These are phyloP conservation scores for Andrena praecox DNA, from an alignment of 2,888 invertebrate genomes.

Conservation along the genomic window DNA sequence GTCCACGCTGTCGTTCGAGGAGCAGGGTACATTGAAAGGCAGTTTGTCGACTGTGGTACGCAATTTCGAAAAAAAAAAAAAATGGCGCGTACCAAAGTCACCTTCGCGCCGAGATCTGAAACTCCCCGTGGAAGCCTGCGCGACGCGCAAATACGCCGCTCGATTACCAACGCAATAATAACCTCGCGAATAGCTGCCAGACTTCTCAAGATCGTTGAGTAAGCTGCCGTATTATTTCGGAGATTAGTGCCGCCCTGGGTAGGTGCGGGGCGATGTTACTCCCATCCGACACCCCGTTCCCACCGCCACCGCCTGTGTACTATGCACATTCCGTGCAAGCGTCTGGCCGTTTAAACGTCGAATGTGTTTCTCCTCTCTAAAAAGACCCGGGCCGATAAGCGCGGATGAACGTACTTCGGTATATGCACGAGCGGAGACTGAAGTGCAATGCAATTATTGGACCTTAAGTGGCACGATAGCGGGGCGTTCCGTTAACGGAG, in stretches of 20 bases:
- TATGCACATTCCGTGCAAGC: neutral
- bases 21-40: neutral
- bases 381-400: conserved; percentile 10
- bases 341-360: neutral
- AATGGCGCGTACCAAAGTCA: neutral
- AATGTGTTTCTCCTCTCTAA: neutral
- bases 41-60: neutral
- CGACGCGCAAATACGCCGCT: conserved; percentile 13
- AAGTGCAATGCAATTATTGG: conserved; percentile 27
- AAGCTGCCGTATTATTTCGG: conserved; percentile 36
- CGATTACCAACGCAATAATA: conserved; percentile 51
- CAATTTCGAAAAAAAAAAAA: neutral
- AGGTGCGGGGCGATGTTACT: neutral
- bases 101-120: neutral
- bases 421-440: neutral
- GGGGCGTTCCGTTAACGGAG: conserved; percentile 7
- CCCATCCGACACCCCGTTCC: neutral
- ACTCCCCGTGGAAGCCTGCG: conserved; percentile 12
- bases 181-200: conserved; percentile 50
- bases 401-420: conserved; percentile 1
- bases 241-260: neutral
- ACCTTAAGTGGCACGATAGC: conserved; percentile 17
- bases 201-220: conserved; percentile 37
- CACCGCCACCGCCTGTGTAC: too few relatives aligned
- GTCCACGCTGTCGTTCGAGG: neutral